These are phyloP conservation scores for Dinoponera quadriceps DNA, from an alignment of 1,140 invertebrate species.

Conservation along the genomic window DNA sequence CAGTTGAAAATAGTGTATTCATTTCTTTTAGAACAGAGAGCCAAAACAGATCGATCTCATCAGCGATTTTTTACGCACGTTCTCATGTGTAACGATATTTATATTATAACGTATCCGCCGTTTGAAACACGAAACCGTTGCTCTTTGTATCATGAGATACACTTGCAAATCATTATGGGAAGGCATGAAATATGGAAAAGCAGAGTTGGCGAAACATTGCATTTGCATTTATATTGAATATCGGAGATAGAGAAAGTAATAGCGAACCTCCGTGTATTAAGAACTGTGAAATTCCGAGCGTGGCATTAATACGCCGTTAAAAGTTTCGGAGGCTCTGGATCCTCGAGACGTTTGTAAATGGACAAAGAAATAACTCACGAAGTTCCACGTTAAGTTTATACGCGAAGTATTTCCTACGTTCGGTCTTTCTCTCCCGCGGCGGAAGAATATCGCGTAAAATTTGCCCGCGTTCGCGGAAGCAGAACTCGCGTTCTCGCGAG, in stretches of 20 bases:
- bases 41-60: not conserved
- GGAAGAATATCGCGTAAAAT: too few species aligned
- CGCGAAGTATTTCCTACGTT: not conserved
- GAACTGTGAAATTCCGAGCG: conserved; percentile 32
- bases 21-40: not conserved
- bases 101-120: not conserved
- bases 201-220: conserved; percentile 32
- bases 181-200: conserved; percentile 20
- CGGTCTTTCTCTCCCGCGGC: too few species aligned
- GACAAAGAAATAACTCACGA: conserved; percentile 33
- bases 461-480: too few species aligned
- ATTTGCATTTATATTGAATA: conserved; percentile 61
- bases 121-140: conserved; percentile 7
- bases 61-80: not conserved
- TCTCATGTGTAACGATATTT: too few species aligned
- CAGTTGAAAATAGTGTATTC: not conserved
- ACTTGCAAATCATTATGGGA: conserved; percentile 35
- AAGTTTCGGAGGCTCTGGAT: conserved; percentile 33
- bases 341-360: conserved; percentile 33
- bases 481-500: too few species aligned
- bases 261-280: conserved; percentile 26
- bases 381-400: conserved; percentile 33
- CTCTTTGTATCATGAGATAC: conserved; percentile 12
- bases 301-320: conserved; percentile 39
- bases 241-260: conserved; percentile 26